Conservation (phyloP, 2,888 invertebrate genomes). For the Lycocerus yunnanus region DNA sequence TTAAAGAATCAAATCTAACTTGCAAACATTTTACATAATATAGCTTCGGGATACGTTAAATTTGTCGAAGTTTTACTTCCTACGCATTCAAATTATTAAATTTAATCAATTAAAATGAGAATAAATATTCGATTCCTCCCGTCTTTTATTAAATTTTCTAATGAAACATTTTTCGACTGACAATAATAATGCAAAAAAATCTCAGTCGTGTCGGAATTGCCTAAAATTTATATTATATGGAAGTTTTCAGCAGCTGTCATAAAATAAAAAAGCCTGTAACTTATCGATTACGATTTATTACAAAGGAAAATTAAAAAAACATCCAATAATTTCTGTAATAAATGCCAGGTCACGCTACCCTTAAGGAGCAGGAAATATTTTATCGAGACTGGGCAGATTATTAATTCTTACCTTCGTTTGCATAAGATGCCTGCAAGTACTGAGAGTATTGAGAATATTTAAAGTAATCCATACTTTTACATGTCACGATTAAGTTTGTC, state of each 20-base stretch:
- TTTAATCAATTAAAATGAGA: background rate
- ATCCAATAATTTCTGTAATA: background rate
- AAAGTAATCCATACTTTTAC: conserved; percentile 24
- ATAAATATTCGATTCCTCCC: background rate
- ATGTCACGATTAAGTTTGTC: background rate
- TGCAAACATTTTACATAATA: background rate
- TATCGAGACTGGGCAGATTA: background rate
- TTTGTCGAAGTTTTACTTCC: background rate
- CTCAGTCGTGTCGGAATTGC: background rate
- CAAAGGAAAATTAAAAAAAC: background rate
- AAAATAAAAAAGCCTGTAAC: background rate
- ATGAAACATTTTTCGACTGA: background rate
- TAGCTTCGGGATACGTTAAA: background rate
- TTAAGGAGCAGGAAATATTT: background rate
- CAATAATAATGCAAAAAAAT: background rate
- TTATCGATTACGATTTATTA: background rate
- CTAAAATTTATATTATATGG: background rate
- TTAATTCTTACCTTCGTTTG: conserved; percentile 15
- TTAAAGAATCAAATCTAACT: background rate
- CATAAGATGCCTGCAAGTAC: conserved; percentile 4
- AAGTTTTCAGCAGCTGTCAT: background rate
- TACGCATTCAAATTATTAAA: background rate
- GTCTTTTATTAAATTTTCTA: background rate
- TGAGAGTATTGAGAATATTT: conserved; percentile 22
- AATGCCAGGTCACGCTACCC: background rate